phyloP scores from a whole-genome alignment of 2,888 invertebrate genomes.

The Meiosimyza platycephala region DNA sequence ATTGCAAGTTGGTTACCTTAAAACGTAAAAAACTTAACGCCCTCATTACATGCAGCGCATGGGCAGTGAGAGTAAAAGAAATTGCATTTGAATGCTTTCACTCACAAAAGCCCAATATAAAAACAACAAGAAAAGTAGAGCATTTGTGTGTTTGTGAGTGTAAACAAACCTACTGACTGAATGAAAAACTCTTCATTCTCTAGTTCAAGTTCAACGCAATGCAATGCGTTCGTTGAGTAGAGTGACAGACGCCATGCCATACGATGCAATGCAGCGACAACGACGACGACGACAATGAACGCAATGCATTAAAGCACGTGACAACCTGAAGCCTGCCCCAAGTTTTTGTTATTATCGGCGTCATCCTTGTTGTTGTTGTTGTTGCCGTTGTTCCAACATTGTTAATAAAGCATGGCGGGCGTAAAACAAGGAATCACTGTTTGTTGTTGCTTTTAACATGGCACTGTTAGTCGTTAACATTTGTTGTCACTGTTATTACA shows the following conservation, averaged over 20 bases:
- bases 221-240: background rate
- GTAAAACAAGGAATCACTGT: too few relatives aligned
- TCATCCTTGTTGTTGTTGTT: background rate
- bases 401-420: too few relatives aligned
- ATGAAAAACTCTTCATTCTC: conserved; percentile 33
- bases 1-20: conserved; percentile 22
- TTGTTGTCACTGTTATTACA: background rate
- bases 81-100: background rate
- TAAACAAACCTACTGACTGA: conserved; percentile 26
- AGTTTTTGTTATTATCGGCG: background rate
- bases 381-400: background rate
- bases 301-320: conserved; percentile 21
- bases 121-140: background rate
- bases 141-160: conserved; percentile 11
- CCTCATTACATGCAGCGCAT: conserved; percentile 1
- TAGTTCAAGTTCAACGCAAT: conserved; percentile 35
- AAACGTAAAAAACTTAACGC: background rate
- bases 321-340: conserved; percentile 16
- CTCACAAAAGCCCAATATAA: background rate
- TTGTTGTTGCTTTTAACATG: too few relatives aligned
- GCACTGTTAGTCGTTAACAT: too few relatives aligned
- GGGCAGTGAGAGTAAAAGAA: conserved; percentile 31
- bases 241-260: too few relatives aligned
- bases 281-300: too few relatives aligned
- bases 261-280: too few relatives aligned